Evolutionary conservation across 2,888 invertebrate species (phyloP), one percentile per base, ranked within the genome.

Genomic region (Congeria kusceri): DNA sequence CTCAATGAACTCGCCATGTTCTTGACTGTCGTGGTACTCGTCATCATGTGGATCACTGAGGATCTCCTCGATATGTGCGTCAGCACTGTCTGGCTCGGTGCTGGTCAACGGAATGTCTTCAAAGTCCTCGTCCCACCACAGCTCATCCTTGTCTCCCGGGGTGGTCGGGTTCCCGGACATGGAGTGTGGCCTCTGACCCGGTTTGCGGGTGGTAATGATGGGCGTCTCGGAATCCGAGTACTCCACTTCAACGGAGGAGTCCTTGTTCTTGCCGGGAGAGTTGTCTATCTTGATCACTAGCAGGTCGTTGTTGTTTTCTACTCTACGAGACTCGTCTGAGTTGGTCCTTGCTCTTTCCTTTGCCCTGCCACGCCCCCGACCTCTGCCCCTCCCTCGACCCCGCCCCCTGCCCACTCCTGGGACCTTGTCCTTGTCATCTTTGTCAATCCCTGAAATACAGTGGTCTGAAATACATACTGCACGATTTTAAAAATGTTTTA

Each of bases 221-320:
- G 80, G 70, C 15, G 78, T 72, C 59, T 88, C 86, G 7, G 85
- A 86, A 79, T 89, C 89, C 18, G 86, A 87, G 59, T 90, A 89
- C 71, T 90, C 90, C 46, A 89, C 89, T 61, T 89, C 89, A 9
- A 90, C 90, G 47, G 82, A 80, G n/a, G 86, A 79, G 56, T 88
- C 87, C 2, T 65, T 79, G 11, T 69, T 70, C 56, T 83, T 87
- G 18, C 88, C 89, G 25, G 88, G 87, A 25, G 88, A 88, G 77
- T 92, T 92, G 68, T 91, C 92, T 44, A 91, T 86, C 76, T 92
- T 92, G 49, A 91, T 89, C 20, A 91, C 85, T 18, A 92, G 85
- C 20, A 89, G 78, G 75, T 91, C 90, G 44, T 90, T 87, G 74
- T 90, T 87, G 57, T 87, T 86, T 53, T 91, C 90, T 0, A 92